phyloP scores from a whole-genome alignment of 2,113 vertebrate genomes.

The Terrapene triunguis region DNA sequence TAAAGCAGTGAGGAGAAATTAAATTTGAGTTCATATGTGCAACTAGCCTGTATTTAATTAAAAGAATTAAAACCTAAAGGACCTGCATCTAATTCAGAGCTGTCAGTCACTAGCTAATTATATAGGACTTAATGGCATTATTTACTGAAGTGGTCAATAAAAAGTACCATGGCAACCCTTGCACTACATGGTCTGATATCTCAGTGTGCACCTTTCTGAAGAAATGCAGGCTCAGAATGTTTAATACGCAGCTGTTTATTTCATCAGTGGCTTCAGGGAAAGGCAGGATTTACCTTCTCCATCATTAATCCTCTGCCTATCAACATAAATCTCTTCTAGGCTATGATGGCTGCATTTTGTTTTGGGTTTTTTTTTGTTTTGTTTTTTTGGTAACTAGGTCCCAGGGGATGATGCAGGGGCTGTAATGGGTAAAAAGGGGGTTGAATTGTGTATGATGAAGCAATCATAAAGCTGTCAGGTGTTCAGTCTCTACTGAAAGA shows the following conservation, averaged over 20 bases:
- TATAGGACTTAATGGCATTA: conserved; percentile 13
- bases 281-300: conserved; percentile 10
- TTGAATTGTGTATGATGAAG: not conserved
- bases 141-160: conserved; percentile 35
- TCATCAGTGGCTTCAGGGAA: not conserved
- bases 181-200: not conserved
- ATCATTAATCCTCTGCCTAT: not conserved
- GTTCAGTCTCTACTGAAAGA: not conserved
- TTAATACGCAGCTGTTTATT: not conserved
- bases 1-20: not conserved
- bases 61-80: not conserved
- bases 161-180: conserved; percentile 58
- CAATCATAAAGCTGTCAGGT: not conserved
- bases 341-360: not conserved
- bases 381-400: not conserved
- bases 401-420: not conserved
- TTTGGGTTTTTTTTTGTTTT: not conserved
- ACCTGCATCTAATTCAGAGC: conserved; percentile 13
- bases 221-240: conserved; percentile 23
- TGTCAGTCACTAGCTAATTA: conserved; percentile 53
- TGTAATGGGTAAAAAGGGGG: not conserved
- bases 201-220: not conserved
- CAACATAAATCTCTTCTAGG: not conserved
- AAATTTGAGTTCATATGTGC: conserved; percentile 1
- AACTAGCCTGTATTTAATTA: not conserved